phyloP scores from a whole-genome alignment of 1,140 invertebrate species.

The Hyphantria cunea region DNA sequence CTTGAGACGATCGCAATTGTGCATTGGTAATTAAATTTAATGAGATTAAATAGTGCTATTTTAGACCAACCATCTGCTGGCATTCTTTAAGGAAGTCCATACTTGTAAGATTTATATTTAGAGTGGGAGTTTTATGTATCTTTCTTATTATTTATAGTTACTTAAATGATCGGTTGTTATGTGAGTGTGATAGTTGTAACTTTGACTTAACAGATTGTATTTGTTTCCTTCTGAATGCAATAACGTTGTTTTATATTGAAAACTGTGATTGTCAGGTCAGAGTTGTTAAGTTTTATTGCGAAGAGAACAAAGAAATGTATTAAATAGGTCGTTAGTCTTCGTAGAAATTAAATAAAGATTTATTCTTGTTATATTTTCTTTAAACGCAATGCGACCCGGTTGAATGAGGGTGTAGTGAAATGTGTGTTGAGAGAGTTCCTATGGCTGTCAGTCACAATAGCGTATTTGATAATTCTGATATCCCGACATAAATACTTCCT shows the following conservation, averaged over 20 bases:
- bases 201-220: too few species aligned
- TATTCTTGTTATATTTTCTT: too few species aligned
- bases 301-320: constrained; percentile 1
- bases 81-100: constrained; percentile 51
- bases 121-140: constrained; percentile 45
- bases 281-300: constrained; percentile 5
- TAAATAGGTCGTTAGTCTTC: too few species aligned
- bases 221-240: constrained; percentile 3
- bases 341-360: too few species aligned
- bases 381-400: too few species aligned
- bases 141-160: neutral
- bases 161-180: neutral
- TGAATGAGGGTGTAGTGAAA: too few species aligned
- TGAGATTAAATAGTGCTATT: constrained; percentile 76
- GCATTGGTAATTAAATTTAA: constrained; percentile 75
- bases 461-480: too few species aligned
- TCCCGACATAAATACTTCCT: too few species aligned
- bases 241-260: constrained; percentile 24
- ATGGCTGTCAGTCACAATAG: too few species aligned
- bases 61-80: constrained; percentile 60
- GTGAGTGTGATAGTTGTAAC: too few species aligned
- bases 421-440: too few species aligned
- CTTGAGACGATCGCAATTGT: constrained; percentile 66
- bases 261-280: constrained; percentile 10
- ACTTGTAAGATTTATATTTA: constrained; percentile 56